Percentiles rank a stretch among this genome's conserved stretches.
Evolutionary conservation across 2,113 vertebrate genomes (phyloP).

Genomic region (Callocephalon fimbriatum): DNA sequence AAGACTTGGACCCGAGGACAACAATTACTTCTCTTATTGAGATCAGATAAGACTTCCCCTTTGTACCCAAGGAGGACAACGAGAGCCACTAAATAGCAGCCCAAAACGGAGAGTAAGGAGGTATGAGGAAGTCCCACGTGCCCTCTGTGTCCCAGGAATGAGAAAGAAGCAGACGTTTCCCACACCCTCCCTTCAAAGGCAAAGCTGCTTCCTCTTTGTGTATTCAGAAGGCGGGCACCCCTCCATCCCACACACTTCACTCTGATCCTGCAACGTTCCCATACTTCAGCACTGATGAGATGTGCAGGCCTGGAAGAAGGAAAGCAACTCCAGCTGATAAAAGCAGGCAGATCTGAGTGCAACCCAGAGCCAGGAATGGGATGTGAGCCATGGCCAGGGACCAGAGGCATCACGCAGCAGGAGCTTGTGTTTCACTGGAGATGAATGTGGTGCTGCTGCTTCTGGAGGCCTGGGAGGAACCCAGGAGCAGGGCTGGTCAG

Average conservation of each 20-base stretch:
- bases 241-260: not conserved
- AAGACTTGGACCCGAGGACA: not conserved
- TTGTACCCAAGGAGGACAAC: not conserved
- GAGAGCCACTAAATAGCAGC: not conserved
- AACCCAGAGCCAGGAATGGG: not conserved
- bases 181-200: conserved; percentile 6
- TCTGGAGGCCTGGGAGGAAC: not conserved
- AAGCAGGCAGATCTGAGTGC: not conserved
- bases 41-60: not conserved
- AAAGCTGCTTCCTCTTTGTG: not conserved
- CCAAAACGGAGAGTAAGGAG: not conserved
- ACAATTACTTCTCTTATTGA: not conserved
- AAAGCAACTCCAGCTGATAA: not conserved
- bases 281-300: not conserved
- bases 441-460: not conserved
- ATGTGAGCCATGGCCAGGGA: not conserved
- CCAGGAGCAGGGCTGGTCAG: not conserved
- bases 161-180: not conserved
- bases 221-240: not conserved
- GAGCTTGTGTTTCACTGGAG: rapidly evolving
- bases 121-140: not conserved
- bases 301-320: not conserved
- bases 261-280: not conserved
- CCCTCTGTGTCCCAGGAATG: not conserved
- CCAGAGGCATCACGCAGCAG: rapidly evolving